phyloP scores from a whole-genome alignment of 53 echinoderm and acorn worm genomes.

The Glandiceps talaboti region DNA sequence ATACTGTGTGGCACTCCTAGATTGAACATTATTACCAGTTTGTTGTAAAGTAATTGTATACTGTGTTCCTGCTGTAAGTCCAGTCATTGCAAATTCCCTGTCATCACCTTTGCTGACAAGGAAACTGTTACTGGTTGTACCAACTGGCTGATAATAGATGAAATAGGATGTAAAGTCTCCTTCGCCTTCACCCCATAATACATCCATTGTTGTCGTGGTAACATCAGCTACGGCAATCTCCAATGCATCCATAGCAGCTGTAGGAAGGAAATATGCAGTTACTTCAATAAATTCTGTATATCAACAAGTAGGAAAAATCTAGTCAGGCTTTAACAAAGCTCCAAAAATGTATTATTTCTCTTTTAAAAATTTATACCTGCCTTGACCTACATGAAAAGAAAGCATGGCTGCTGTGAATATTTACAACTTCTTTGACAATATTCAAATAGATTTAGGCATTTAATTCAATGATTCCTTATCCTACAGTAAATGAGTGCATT shows the following conservation, averaged over 20 bases:
- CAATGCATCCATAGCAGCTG: background rate
- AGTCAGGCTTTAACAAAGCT: too few species aligned
- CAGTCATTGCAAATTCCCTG: background rate
- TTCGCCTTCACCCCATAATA: background rate
- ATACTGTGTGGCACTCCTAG: background rate
- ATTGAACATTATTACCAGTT: background rate
- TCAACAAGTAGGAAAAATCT: too few species aligned
- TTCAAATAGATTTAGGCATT: too few species aligned
- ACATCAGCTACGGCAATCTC: background rate
- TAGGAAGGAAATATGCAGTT: background rate
- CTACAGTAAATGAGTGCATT: too few species aligned
- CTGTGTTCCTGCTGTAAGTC: background rate
- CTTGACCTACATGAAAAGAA: too few species aligned
- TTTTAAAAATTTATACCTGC: too few species aligned
- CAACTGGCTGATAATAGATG: background rate
- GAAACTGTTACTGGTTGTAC: background rate
- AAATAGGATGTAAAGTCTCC: background rate
- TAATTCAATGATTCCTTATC: too few species aligned
- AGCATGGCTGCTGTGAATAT: too few species aligned
- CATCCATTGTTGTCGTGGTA: background rate
- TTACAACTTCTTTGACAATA: too few species aligned
- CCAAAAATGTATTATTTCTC: too few species aligned
- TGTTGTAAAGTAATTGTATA: background rate
- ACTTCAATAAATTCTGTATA: too few species aligned
- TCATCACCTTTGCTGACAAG: background rate